Percentiles rank a stretch among this genome's conserved stretches.
Evolutionary conservation across 2,113 vertebrate species (phyloP).

Genomic region (Rhagologus leucostigma): DNA sequence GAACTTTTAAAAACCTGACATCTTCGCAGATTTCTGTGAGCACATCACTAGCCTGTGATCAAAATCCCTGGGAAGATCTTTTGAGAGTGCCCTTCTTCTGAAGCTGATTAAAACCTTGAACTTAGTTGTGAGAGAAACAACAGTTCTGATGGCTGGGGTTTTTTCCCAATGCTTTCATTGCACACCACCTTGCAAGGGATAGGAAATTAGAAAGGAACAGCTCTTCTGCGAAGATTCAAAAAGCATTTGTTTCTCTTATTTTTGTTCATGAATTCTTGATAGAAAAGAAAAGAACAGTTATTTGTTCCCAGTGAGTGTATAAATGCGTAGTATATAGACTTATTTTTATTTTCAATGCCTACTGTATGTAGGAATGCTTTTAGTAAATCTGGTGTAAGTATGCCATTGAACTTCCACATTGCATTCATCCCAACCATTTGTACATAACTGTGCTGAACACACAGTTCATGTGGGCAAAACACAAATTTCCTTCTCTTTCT

Average conservation of each 20-base stretch:
- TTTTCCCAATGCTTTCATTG: background rate
- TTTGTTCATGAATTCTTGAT: background rate
- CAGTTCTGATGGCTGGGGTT: background rate
- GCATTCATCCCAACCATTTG: background rate
- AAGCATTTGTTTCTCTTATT: background rate
- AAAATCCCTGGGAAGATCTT: background rate
- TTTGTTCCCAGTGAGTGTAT: background rate
- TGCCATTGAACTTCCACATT: background rate
- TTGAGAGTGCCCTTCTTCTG: background rate
- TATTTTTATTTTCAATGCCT: background rate
- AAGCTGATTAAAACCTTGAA: background rate
- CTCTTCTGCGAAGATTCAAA: background rate
- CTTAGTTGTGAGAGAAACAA: background rate
- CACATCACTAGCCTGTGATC: background rate
- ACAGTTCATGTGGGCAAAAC: background rate
- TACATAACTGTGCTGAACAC: background rate
- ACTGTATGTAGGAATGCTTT: background rate
- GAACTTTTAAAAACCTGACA: background rate
- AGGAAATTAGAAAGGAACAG: background rate
- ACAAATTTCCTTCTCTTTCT: background rate
- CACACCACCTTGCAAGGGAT: background rate
- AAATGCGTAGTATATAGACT: background rate
- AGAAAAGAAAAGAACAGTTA: background rate
- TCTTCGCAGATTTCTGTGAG: background rate
- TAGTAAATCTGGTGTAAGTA: background rate